Percentiles rank a stretch among this genome's conserved stretches.
These are phyloP conservation scores for Bryconaethiops microstoma DNA, from an alignment of 2,797 vertebrate genomes.

Conservation along the genomic window DNA sequence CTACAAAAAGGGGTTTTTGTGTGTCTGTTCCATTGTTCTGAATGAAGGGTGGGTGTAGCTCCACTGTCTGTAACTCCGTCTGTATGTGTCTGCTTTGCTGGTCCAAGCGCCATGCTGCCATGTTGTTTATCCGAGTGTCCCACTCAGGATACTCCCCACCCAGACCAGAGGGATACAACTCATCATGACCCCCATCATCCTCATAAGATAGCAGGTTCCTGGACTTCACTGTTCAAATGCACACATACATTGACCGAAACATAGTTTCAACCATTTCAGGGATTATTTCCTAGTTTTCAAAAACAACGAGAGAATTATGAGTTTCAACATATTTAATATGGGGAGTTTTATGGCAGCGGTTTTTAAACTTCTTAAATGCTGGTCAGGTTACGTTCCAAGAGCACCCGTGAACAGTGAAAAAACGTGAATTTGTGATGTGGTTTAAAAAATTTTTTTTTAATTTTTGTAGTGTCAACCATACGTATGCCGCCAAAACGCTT, in stretches of 20 bases:
- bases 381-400: too few relatives aligned
- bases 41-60: constrained; percentile 71
- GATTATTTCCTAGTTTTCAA: too few relatives aligned
- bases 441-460: too few relatives aligned
- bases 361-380: too few relatives aligned
- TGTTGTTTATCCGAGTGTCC: constrained; percentile 78
- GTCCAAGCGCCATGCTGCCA: constrained; percentile 77
- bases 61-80: constrained; percentile 69
- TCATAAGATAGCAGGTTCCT: constrained; percentile 90
- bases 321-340: too few relatives aligned
- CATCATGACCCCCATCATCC: constrained; percentile 79
- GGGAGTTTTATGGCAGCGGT: too few relatives aligned
- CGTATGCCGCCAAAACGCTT: too few relatives aligned
- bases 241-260: neutral
- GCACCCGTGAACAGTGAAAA: too few relatives aligned
- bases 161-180: constrained; percentile 78
- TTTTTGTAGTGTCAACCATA: too few relatives aligned
- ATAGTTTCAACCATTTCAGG: too few relatives aligned
- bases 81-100: constrained; percentile 69
- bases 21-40: constrained; percentile 80
- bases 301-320: too few relatives aligned
- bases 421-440: too few relatives aligned
- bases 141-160: constrained; percentile 81
- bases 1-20: constrained; percentile 83
- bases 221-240: constrained; percentile 83